Base-by-base conservation (phyloP, 2,888 invertebrate genomes). In the Drosophila anomalata region DNA sequence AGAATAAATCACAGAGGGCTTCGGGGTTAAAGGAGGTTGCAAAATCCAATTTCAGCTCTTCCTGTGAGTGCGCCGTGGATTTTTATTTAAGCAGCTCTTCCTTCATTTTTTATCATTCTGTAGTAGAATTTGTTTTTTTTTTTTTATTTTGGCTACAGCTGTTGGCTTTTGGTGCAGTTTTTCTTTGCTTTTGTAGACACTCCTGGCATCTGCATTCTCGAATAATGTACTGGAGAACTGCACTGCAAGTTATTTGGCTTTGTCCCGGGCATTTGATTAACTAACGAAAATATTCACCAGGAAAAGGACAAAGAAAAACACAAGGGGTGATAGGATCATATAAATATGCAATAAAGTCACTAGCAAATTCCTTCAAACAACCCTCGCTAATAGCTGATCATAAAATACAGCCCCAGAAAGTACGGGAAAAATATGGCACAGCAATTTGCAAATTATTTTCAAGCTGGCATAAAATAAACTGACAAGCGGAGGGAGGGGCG, bases 381-480 rank as follows among this genome's bases (percentile, higher is more conserved):
- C 65, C 66, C 61, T 58, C 66, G 66, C 73, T 86, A 79, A 87
- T 87, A 83, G 54, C 77, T 56, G 57, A 75, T 78, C 83, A 79
- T 88, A 88, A 82, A 86, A 66, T 63, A 72, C 88, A 86, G 72
- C 12, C 44, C 33, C 33, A 42, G 26, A 39, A 44, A 20, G 54
- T 53, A 62, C 63, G 50, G 22, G 22, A 31, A 57, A 79, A 78
- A 85, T 73, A 82, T 86, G 87, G 77, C 80, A 83, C 56, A 73
- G 82, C 87, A 87, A 88, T 88, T 85, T 81, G 79, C 85, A 85
- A 85, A 85, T 85, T 85, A 84, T 85, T 84, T 84, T 87, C 87
- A 73, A 81, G 87, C 78, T 76, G 71, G 74, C 82, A 88, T 87
- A 80, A 84, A 88, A 80, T 87, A 87, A 88, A 88, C 78, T 88